Percentiles rank a stretch among this genome's conserved stretches.
phyloP scores from a whole-genome alignment of 92 coral and sea anemone species.

The Bergia puertoricense region DNA sequence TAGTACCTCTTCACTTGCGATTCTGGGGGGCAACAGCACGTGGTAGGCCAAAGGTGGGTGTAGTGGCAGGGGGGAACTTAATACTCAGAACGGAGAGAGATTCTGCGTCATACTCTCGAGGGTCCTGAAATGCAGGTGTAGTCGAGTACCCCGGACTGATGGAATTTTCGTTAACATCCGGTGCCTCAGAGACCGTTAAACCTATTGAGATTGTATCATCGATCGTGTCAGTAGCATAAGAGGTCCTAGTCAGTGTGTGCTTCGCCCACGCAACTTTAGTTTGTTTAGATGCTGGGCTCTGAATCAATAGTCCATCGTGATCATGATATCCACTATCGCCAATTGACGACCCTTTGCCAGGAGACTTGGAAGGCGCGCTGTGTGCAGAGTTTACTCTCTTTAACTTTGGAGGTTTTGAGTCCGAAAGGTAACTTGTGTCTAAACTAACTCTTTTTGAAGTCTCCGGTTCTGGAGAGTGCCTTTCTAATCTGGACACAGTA shows the following conservation, averaged over 20 bases:
- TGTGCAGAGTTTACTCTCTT: conserved; percentile 77
- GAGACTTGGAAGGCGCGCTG: conserved; percentile 37
- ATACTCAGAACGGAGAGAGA: conserved; percentile 77
- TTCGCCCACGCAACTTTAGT: conserved; percentile 75
- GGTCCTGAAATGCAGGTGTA: conserved; percentile 6
- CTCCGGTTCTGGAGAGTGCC: conserved; percentile 57
- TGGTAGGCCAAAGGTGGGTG: conserved; percentile 89
- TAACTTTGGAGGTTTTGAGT: conserved; percentile 65
- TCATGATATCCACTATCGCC: conserved; percentile 59
- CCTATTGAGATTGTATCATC: conserved; percentile 55
- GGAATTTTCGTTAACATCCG: conserved; percentile 28
- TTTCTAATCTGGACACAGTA: neutral
- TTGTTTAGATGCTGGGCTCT: conserved; percentile 58
- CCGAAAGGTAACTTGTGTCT: conserved; percentile 61
- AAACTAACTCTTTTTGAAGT: conserved; percentile 58
- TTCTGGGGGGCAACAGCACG: conserved; percentile 79
- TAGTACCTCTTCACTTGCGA: conserved; percentile 76
- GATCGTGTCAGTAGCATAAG: conserved; percentile 41
- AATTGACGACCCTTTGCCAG: conserved; percentile 39
- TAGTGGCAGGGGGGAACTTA: conserved; percentile 84
- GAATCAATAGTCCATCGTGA: conserved; percentile 44
- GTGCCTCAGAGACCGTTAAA: conserved; percentile 42
- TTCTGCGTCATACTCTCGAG: conserved; percentile 76
- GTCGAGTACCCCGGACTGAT: conserved; percentile 20
- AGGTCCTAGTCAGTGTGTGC: conserved; percentile 6